A percentile compares a stretch with the other conserved stretches of the same genome.
Conservation (phyloP, 2,888 invertebrate genomes). For the Euplexia lucipara region DNA sequence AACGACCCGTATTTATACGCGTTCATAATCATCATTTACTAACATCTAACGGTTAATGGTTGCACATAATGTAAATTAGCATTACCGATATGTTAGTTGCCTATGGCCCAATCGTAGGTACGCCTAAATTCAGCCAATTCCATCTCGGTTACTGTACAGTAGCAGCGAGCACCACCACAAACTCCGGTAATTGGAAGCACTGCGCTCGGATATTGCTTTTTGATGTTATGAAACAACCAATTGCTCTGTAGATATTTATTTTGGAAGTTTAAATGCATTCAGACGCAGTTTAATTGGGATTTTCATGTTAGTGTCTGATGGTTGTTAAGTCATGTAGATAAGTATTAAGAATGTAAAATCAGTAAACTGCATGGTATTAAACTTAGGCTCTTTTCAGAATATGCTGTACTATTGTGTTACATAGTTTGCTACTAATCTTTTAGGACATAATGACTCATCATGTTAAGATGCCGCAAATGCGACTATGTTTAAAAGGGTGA, state of each 20-base stretch:
- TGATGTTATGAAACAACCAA: slow-evolving; percentile 72
- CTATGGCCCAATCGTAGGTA: slow-evolving; percentile 38
- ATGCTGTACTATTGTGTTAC: too few relatives aligned
- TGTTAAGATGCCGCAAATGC: too few relatives aligned
- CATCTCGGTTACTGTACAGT: slow-evolving; percentile 71
- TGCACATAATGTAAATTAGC: slow-evolving; percentile 51
- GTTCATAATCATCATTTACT: slow-evolving; percentile 44
- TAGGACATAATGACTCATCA: too few relatives aligned
- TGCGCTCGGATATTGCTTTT: slow-evolving; percentile 77
- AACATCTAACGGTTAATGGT: slow-evolving; percentile 36
- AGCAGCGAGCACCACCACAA: slow-evolving; percentile 75
- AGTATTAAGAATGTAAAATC: not conserved
- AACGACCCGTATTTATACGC: slow-evolving; percentile 7
- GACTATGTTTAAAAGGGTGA: too few relatives aligned
- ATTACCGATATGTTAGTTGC: slow-evolving; percentile 52
- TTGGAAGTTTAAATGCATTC: slow-evolving; percentile 21
- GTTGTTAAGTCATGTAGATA: not conserved
- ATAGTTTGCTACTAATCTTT: too few relatives aligned
- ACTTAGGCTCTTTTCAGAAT: not conserved
- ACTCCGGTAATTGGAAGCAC: slow-evolving; percentile 77
- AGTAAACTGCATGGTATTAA: not conserved
- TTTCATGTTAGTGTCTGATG: not conserved
- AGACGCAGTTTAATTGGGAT: not conserved
- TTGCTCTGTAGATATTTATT: slow-evolving; percentile 44
- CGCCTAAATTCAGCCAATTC: slow-evolving; percentile 66